Evolutionary conservation across 2,888 invertebrate species (phyloP).

Genomic region (Oligia fasciuncula): DNA sequence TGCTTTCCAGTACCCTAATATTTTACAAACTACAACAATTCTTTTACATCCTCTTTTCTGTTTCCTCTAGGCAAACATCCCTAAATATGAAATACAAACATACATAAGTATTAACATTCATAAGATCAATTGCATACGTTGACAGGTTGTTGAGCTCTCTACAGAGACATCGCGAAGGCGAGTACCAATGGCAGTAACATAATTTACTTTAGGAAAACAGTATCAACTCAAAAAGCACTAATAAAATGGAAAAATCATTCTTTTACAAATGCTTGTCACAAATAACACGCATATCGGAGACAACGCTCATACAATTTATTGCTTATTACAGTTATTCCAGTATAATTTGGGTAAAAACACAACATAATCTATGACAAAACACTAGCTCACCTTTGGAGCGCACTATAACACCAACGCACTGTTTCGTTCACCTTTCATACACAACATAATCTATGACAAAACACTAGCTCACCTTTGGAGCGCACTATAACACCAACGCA

Average conservation of each 20-base stretch:
- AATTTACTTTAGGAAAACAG: background rate
- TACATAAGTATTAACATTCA: slow-evolving; percentile 43
- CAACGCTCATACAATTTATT: background rate
- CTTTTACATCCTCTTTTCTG: slow-evolving; percentile 33
- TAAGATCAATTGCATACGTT: slow-evolving; percentile 51
- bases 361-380: slow-evolving; percentile 21
- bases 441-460: slow-evolving; percentile 19
- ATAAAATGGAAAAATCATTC: background rate
- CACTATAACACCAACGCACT: slow-evolving; percentile 25
- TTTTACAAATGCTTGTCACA: slow-evolving; percentile 16
- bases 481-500: slow-evolving; percentile 23
- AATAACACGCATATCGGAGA: background rate
- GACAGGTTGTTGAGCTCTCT: slow-evolving; percentile 15
- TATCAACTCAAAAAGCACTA: background rate
- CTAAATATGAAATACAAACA: slow-evolving; percentile 28
- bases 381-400: background rate
- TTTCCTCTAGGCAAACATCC: slow-evolving; percentile 35
- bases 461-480: background rate
- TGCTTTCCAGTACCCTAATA: slow-evolving; percentile 39
- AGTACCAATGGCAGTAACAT: slow-evolving; percentile 13
- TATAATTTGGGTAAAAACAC: slow-evolving; percentile 7
- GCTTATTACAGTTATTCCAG: background rate
- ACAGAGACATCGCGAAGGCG: background rate
- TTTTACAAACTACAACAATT: slow-evolving; percentile 43
- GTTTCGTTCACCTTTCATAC: background rate